Base-by-base conservation (phyloP, 1,140 invertebrate genomes). In the Ips nitidus region DNA sequence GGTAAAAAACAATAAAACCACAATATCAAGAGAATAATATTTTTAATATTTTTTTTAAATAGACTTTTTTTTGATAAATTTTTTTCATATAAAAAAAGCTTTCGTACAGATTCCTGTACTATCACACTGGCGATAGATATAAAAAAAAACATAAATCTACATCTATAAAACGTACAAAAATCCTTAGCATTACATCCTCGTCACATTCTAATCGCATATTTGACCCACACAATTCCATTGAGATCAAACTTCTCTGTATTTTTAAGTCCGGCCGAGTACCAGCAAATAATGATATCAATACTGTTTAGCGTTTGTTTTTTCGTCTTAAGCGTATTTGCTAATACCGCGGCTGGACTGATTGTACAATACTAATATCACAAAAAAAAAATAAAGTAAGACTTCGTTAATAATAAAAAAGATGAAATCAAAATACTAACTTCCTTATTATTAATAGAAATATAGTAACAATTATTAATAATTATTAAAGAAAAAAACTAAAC, bases 161-260 rank as follows among this genome's bases (percentile, higher is more conserved):
- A 61, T 55, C 58, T 69, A 55, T 43, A 69, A 69, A 69, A 69
- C 42, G 66, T 69, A 69, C 66, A 69, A 69, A 69, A 69, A 42
- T 61, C 22, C 56, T 66, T 59, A 66, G 55, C 65, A 41, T 62
- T 69, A 69, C 47, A 62, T 62, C 53, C 45, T 69, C 41, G 59
- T 69, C 59, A 66, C 65, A 58, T 47, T 59, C 36, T 22, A 50
- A 56, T 42, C 55, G 42, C 56, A 43, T 47, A 53, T 69, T 62
- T 55, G 59, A 61, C 59, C 50, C 42, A 45, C 45, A 53, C 22
- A 47, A 53, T 53, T 62, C n/a, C n/a, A 45, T 53, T 61, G 59
- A 62, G 66, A 69, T 69, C 59, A 69, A 69, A 42, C 43, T 47
- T 8, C 55, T n/a, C 3, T 57, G n/a, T 47, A 59, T 45, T 56